phyloP scores from a whole-genome alignment of 2,888 invertebrate genomes.

The Pseudolycoriella hygida region DNA sequence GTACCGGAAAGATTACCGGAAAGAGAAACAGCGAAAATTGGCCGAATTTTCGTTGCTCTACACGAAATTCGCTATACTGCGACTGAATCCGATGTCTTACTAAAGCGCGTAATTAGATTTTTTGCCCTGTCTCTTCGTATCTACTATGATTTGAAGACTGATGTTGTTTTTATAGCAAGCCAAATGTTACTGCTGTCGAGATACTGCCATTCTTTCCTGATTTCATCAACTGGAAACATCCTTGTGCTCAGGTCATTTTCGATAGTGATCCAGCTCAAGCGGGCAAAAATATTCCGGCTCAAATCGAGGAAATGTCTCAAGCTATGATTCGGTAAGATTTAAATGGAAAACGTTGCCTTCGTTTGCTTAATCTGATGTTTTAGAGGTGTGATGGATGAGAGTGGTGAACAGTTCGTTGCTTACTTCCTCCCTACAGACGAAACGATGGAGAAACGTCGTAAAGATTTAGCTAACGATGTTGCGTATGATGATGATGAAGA shows the following conservation, averaged over 20 bases:
- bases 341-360: background rate
- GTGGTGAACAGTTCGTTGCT: conserved; percentile 96
- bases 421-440: conserved; percentile 93
- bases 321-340: conserved; percentile 82
- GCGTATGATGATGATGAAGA: conserved; percentile 79
- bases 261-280: conserved; percentile 85
- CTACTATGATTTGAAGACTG: no score
- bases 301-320: conserved; percentile 95
- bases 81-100: no score
- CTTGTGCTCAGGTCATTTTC: conserved; percentile 95
- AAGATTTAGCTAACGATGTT: conserved; percentile 55
- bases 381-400: conserved; percentile 96
- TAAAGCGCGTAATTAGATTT: no score
- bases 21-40: no score
- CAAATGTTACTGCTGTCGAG: conserved; percentile 83
- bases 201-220: conserved; percentile 82
- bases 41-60: no score
- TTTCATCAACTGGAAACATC: conserved; percentile 93
- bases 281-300: conserved; percentile 69
- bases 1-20: no score
- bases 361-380: conserved; percentile 9
- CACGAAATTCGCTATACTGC: no score
- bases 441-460: conserved; percentile 73
- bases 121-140: no score
- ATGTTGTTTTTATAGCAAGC: conserved; percentile 67